phyloP scores from a whole-genome alignment of 2,113 vertebrate genomes.

The Picathartes gymnocephalus region DNA sequence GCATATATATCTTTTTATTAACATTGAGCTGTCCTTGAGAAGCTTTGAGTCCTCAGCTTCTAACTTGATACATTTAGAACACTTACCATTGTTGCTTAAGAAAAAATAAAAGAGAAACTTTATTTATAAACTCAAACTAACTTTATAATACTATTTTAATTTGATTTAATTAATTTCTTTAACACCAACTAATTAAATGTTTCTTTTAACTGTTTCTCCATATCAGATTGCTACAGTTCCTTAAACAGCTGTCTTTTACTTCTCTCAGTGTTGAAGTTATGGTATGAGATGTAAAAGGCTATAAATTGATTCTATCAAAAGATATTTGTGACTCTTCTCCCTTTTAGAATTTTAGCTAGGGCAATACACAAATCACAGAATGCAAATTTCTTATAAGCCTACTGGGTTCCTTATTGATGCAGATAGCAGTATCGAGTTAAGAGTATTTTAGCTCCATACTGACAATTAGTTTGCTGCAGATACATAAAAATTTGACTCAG shows the following conservation, averaged over 20 bases:
- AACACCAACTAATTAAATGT: neutral
- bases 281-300: neutral
- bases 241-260: neutral
- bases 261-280: neutral
- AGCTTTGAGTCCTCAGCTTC: neutral
- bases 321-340: neutral
- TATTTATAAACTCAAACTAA: neutral
- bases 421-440: neutral
- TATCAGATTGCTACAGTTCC: neutral
- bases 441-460: neutral
- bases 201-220: neutral
- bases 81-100: neutral
- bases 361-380: neutral
- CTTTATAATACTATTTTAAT: neutral
- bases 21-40: neutral
- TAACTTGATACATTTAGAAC: neutral
- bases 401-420: neutral
- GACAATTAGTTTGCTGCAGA: neutral
- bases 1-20: neutral
- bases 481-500: neutral
- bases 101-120: neutral
- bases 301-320: neutral
- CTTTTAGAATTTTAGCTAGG: neutral
- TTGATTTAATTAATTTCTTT: neutral
- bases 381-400: neutral